Evolutionary conservation across 1,140 invertebrate genomes (phyloP).

Genomic region (Planococcus citri): DNA sequence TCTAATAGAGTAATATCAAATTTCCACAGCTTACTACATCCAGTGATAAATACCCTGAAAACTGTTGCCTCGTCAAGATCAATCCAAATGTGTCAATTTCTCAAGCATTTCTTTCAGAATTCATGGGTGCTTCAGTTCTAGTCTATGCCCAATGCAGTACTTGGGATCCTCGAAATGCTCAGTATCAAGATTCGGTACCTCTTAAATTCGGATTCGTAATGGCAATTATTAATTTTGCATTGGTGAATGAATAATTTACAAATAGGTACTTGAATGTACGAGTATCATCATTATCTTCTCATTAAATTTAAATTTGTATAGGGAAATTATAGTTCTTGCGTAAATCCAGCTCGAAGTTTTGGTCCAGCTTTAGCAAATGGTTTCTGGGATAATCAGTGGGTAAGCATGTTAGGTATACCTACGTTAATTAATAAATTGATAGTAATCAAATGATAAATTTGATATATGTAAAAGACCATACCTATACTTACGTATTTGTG

Average conservation of each 20-base stretch:
- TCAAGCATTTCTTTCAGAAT: conserved; percentile 45
- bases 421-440: too few relatives aligned
- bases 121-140: conserved; percentile 44
- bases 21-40: conserved; percentile 21
- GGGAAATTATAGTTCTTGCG: conserved; percentile 56
- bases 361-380: conserved; percentile 59
- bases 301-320: too few relatives aligned
- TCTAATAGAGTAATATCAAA: too few relatives aligned
- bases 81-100: conserved; percentile 33
- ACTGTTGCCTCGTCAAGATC: conserved; percentile 43
- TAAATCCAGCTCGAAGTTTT: conserved; percentile 69
- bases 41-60: conserved; percentile 14
- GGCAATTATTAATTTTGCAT: conserved; percentile 27
- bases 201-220: conserved; percentile 30
- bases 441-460: too few relatives aligned
- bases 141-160: conserved; percentile 47
- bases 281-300: too few relatives aligned
- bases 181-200: conserved; percentile 28
- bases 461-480: too few relatives aligned
- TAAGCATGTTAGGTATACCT: conserved; percentile 39
- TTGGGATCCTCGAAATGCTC: conserved; percentile 47
- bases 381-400: conserved; percentile 57
- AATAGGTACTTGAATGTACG: too few relatives aligned
- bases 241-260: conserved; percentile 25
- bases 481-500: too few relatives aligned